Conservation (phyloP, 2,113 vertebrate genomes). For the Chrysochloris asiatica region DNA sequence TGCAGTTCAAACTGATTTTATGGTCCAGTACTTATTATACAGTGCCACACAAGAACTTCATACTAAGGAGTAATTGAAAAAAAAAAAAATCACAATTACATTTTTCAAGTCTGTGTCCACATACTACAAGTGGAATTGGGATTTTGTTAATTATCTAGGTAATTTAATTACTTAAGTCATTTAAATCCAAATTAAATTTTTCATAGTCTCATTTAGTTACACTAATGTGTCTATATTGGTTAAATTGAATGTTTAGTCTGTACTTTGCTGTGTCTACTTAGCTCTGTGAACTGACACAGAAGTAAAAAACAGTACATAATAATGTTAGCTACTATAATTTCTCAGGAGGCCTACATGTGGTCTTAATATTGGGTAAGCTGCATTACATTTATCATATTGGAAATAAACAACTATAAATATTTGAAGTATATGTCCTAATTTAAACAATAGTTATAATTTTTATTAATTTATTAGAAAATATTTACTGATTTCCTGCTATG, state of each 20-base stretch:
- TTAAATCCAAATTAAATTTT: conserved; percentile 51
- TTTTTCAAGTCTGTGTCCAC: not conserved
- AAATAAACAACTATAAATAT: not conserved
- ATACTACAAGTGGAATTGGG: not conserved
- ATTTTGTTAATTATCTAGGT: conserved; percentile 53
- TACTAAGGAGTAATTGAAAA: no score
- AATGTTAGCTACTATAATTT: not conserved
- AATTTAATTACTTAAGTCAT: conserved; percentile 9
- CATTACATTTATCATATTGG: not conserved
- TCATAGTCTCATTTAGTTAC: conserved; percentile 1
- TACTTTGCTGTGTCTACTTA: not conserved
- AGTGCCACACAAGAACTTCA: no score
- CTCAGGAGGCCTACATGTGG: not conserved
- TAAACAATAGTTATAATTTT: not conserved
- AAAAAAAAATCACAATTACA: not conserved
- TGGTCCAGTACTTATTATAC: no score
- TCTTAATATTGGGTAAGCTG: not conserved
- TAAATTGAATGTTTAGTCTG: conserved; percentile 18
- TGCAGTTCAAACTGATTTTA: no score
- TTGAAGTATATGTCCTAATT: not conserved
- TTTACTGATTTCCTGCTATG: not conserved
- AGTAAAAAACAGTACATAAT: not conserved
- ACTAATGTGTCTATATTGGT: not conserved
- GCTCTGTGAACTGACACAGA: not conserved
- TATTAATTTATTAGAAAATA: not conserved